A percentile compares a stretch with the other conserved stretches of the same genome.
phyloP scores from a whole-genome alignment of 1,140 invertebrate genomes.

The Meloidogyne hapla region DNA sequence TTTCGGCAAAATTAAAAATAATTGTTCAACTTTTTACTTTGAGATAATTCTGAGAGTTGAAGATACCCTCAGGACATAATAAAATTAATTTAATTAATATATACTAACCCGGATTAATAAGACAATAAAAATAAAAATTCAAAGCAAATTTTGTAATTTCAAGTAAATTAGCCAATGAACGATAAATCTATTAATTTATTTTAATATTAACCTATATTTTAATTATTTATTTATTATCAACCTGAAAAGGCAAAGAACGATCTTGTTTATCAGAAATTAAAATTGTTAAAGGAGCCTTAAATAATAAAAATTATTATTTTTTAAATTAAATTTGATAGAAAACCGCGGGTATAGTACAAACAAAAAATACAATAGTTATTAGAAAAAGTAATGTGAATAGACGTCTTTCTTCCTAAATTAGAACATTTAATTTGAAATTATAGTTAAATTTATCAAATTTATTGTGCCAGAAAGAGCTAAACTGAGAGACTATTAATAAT shows the following conservation, averaged over 20 bases:
- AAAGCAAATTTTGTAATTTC: slow-evolving; percentile 64
- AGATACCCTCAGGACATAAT: not conserved
- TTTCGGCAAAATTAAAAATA: too few species aligned
- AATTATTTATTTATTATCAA: too few species aligned
- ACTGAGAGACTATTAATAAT: too few species aligned
- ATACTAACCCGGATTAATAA: slow-evolving; percentile 54
- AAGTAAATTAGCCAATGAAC: slow-evolving; percentile 57
- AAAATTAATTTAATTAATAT: not conserved
- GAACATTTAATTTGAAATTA: too few species aligned
- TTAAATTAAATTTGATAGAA: too few species aligned
- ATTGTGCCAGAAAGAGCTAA: too few species aligned
- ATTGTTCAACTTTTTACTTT: too few species aligned
- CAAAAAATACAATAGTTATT: slow-evolving; percentile 61
- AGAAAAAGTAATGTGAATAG: slow-evolving; percentile 61
- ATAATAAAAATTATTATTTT: not conserved
- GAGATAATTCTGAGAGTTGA: not conserved
- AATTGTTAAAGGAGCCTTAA: slow-evolving; percentile 57
- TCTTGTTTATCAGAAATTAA: slow-evolving; percentile 57
- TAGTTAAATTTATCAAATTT: too few species aligned
- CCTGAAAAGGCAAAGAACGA: slow-evolving; percentile 59
- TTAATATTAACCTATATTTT: too few species aligned
- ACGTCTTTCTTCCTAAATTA: slow-evolving; percentile 58
- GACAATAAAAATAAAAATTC: slow-evolving; percentile 64
- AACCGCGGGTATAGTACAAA: slow-evolving; percentile 62
- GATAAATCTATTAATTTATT: slow-evolving; percentile 51